Evolutionary conservation across 2,797 vertebrate species (phyloP).

Genomic region (Silurus lanzhouensis): DNA sequence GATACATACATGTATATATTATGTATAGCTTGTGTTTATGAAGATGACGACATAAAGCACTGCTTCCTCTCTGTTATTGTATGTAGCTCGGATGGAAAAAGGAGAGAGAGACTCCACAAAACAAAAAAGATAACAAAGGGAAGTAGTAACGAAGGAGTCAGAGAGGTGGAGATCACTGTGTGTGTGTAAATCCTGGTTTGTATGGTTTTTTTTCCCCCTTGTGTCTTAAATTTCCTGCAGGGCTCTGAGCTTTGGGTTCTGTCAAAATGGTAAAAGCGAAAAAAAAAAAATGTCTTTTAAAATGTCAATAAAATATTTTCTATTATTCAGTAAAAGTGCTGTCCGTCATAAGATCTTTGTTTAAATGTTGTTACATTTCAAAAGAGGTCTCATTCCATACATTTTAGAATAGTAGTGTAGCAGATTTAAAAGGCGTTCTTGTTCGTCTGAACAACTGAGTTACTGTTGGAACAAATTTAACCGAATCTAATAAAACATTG

Average conservation of each 20-base stretch:
- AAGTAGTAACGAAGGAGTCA: background rate
- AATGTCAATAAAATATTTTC: conserved; percentile 61
- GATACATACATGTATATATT: conserved; percentile 28
- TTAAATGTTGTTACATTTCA: background rate
- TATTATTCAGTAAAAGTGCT: conserved; percentile 45
- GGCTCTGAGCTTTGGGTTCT: conserved; percentile 46
- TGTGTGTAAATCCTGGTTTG: conserved; percentile 43
- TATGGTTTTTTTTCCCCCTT: conserved; percentile 47
- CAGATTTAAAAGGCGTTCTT: background rate
- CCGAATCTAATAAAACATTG: background rate
- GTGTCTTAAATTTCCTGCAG: conserved; percentile 47
- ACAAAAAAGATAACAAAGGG: background rate
- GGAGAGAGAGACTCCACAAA: background rate
- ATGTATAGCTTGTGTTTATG: conserved; percentile 44
- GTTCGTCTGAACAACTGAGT: background rate
- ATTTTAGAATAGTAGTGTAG: too few relatives aligned
- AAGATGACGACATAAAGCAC: conserved; percentile 29
- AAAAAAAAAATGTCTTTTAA: conserved; percentile 49
- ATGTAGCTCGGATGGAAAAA: conserved; percentile 14
- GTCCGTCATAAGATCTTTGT: background rate
- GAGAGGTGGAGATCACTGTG: conserved; percentile 29
- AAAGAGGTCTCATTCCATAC: background rate
- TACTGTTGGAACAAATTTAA: background rate
- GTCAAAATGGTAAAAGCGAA: conserved; percentile 39
- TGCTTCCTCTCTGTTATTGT: conserved; percentile 29